A percentile compares a stretch with the other conserved stretches of the same genome.
Evolutionary conservation across 2,888 invertebrate genomes (phyloP).

Genomic region (Cryptocephalus primarius): DNA sequence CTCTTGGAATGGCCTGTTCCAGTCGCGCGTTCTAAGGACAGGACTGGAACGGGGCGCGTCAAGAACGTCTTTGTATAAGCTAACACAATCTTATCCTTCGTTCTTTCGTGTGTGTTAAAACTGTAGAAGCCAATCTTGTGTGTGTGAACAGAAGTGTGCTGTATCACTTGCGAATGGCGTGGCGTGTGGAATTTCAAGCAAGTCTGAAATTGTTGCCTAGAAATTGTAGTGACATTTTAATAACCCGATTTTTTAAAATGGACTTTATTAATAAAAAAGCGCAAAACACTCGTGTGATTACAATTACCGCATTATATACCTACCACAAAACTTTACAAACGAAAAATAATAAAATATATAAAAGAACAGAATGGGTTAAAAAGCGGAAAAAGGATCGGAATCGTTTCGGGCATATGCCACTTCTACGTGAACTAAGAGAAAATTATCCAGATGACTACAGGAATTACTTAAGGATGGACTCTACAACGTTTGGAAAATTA

Average conservation of each 20-base stretch:
- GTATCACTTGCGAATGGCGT: background rate
- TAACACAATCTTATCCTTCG: too few relatives aligned
- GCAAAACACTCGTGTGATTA: background rate
- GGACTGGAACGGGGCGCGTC: too few relatives aligned
- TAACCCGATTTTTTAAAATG: background rate
- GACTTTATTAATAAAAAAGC: background rate
- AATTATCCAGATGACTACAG: slow-evolving; percentile 3
- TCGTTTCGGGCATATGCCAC: background rate
- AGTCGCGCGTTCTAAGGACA: background rate
- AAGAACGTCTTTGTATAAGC: too few relatives aligned
- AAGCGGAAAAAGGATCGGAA: background rate
- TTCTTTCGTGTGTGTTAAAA: too few relatives aligned
- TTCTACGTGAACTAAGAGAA: background rate
- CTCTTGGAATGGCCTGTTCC: background rate
- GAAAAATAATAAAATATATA: background rate
- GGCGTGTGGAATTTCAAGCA: background rate
- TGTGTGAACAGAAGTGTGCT: background rate
- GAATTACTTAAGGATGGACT: slow-evolving; percentile 7
- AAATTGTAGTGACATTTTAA: background rate
- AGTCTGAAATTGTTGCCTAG: background rate
- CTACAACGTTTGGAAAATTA: slow-evolving; percentile 4
- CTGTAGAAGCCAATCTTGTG: background rate
- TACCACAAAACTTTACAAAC: background rate
- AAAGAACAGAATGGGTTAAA: background rate
- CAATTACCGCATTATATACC: background rate